Evolutionary conservation across 2,888 invertebrate genomes (phyloP).

Genomic region (Schrankia costaestrigalis): DNA sequence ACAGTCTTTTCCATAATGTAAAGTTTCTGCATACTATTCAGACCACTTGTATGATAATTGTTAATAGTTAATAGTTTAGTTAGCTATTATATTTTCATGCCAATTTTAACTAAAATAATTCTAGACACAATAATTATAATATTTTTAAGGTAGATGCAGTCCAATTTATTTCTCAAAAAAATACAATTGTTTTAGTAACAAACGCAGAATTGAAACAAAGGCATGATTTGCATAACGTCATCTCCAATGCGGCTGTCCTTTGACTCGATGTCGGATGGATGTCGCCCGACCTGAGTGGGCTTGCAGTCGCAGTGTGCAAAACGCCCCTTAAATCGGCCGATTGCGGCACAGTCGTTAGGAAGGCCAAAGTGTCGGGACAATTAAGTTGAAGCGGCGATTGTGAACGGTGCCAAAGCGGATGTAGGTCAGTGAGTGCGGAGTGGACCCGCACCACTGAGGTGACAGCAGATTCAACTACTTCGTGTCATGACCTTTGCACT

Average conservation of each 20-base stretch:
- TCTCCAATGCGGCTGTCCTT: constrained; percentile 55
- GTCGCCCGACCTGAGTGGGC: constrained; percentile 50
- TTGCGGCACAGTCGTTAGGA: constrained; percentile 78
- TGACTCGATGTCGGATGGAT: constrained; percentile 51
- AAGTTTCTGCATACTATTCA: no score
- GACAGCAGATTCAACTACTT: constrained; percentile 51
- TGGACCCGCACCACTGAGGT: constrained; percentile 68
- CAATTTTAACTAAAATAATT: no score
- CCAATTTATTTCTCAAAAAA: no score
- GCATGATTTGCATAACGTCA: constrained; percentile 60
- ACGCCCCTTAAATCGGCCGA: constrained; percentile 74
- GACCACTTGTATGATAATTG: no score
- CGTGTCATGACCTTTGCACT: constrained; percentile 53
- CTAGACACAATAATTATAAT: no score
- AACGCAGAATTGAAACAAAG: constrained; percentile 57
- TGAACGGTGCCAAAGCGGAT: constrained; percentile 79
- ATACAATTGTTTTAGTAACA: constrained; percentile 59
- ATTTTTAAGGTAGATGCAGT: no score
- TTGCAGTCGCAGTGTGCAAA: constrained; percentile 51
- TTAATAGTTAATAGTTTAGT: no score
- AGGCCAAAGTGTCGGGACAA: constrained; percentile 78
- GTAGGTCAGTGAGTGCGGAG: constrained; percentile 74
- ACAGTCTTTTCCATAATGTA: no score
- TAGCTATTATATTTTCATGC: no score
- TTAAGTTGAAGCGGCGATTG: constrained; percentile 80